phyloP scores from a whole-genome alignment of 2,797 vertebrate genomes.

The Telmatherina bonti region DNA sequence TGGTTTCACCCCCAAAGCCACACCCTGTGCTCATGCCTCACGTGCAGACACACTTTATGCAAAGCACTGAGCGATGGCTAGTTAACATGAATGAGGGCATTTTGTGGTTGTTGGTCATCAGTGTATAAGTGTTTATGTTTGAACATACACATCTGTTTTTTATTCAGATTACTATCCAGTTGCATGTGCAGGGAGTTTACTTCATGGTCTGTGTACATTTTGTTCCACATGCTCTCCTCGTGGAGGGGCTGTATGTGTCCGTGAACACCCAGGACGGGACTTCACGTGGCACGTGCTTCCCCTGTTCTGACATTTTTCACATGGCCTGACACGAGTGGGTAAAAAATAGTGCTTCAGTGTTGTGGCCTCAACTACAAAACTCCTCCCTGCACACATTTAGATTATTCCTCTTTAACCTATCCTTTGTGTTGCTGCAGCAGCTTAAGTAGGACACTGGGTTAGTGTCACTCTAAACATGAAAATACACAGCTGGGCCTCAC shows the following conservation, averaged over 20 bases:
- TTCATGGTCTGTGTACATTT: conserved; percentile 60
- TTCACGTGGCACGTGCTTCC: conserved; percentile 56
- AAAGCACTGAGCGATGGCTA: conserved; percentile 5
- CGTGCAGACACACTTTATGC: conserved; percentile 42
- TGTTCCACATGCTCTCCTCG: conserved; percentile 57
- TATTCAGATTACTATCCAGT: conserved; percentile 43
- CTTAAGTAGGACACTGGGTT: conserved; percentile 60
- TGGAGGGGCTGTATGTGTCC: conserved; percentile 18
- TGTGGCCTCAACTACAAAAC: not conserved
- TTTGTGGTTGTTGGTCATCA: conserved; percentile 47
- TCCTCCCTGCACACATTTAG: not conserved
- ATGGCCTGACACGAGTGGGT: conserved; percentile 43
- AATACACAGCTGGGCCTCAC: conserved; percentile 14
- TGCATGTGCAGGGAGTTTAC: conserved; percentile 29
- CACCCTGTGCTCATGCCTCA: conserved; percentile 64
- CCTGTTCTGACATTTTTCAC: conserved; percentile 45
- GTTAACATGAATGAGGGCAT: conserved; percentile 27
- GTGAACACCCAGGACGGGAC: conserved; percentile 32
- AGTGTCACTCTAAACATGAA: conserved; percentile 54
- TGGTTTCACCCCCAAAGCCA: conserved; percentile 55
- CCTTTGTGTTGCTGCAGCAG: conserved; percentile 20
- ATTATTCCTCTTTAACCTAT: not conserved
- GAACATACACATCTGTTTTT: conserved; percentile 69
- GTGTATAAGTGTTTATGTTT: conserved; percentile 43
- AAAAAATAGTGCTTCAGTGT: not conserved